phyloP scores from a whole-genome alignment of 2,888 invertebrate species.

The Tetanocera ferruginea region DNA sequence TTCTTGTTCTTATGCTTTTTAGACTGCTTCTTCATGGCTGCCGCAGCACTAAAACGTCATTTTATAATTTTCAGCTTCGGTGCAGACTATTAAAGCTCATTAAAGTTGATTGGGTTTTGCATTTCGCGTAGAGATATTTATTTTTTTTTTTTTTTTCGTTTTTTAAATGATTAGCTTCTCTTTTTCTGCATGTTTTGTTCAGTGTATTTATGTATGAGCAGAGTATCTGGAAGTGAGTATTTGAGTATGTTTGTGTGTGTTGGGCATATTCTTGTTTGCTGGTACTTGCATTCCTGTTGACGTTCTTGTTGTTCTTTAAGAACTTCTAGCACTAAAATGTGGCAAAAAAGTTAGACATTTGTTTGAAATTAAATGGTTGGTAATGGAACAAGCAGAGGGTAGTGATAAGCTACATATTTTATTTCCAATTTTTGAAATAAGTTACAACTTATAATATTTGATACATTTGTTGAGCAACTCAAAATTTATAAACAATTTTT shows the following conservation, averaged over 20 bases:
- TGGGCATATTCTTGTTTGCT: neutral
- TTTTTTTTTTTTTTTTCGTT: no score
- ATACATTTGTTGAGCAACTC: no score
- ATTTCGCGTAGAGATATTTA: conserved; percentile 44
- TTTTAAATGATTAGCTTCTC: conserved; percentile 23
- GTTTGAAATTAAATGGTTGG: no score
- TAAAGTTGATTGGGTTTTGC: conserved; percentile 59
- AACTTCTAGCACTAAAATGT: no score
- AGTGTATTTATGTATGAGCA: neutral
- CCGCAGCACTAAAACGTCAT: conserved; percentile 33
- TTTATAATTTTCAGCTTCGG: conserved; percentile 55
- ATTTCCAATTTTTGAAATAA: no score
- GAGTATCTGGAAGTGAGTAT: neutral
- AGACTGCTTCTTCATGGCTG: neutral
- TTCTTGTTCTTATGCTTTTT: neutral
- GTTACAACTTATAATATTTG: no score
- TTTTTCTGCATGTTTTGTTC: neutral
- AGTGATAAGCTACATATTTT: neutral
- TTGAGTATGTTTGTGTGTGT: neutral
- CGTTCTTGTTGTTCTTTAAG: no score
- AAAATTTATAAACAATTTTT: no score
- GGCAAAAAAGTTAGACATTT: no score
- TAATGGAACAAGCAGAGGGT: neutral
- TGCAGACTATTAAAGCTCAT: conserved; percentile 58
- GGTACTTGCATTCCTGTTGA: neutral